These are phyloP conservation scores for Folsomia manolachei DNA, from an alignment of 2,888 invertebrate genomes.

Conservation along the genomic window DNA sequence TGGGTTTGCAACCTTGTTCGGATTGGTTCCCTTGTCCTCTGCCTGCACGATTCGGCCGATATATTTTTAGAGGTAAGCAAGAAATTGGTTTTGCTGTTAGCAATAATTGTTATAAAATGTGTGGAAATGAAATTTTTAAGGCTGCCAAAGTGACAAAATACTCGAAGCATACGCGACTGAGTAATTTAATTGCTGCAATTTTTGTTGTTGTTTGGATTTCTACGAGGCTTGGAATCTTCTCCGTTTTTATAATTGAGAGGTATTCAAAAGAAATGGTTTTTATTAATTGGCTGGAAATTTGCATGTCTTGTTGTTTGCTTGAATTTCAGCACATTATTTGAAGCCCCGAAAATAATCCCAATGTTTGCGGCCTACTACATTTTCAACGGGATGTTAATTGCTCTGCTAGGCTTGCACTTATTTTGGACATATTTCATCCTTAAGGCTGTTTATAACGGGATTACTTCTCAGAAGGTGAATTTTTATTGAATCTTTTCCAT, in stretches of 20 bases:
- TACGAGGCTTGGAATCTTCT: not conserved
- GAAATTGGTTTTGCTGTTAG: too few relatives aligned
- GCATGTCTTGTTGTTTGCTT: too few relatives aligned
- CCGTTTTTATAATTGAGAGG: not conserved
- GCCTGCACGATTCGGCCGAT: slow-evolving; percentile 84
- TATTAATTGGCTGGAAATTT: too few relatives aligned
- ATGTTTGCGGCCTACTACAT: not conserved
- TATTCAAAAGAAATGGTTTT: too few relatives aligned
- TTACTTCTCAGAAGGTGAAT: too few relatives aligned
- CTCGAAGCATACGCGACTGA: not conserved
- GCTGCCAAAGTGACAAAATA: not conserved
- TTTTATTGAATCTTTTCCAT: too few relatives aligned
- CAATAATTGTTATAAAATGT: not conserved
- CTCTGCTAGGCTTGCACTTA: not conserved
- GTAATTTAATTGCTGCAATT: not conserved
- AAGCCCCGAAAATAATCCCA: not conserved
- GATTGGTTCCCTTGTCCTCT: slow-evolving; percentile 82
- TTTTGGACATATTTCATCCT: not conserved
- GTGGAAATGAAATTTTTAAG: not conserved
- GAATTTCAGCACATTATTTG: not conserved
- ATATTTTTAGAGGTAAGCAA: slow-evolving; percentile 79
- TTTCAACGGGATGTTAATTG: not conserved
- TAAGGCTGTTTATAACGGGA: not conserved
- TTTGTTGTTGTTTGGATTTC: not conserved
- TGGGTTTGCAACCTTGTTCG: slow-evolving; percentile 92